Percentiles rank a stretch among this genome's conserved stretches.
phyloP scores from a whole-genome alignment of 1,140 invertebrate genomes.

The Cepaea nemoralis region DNA sequence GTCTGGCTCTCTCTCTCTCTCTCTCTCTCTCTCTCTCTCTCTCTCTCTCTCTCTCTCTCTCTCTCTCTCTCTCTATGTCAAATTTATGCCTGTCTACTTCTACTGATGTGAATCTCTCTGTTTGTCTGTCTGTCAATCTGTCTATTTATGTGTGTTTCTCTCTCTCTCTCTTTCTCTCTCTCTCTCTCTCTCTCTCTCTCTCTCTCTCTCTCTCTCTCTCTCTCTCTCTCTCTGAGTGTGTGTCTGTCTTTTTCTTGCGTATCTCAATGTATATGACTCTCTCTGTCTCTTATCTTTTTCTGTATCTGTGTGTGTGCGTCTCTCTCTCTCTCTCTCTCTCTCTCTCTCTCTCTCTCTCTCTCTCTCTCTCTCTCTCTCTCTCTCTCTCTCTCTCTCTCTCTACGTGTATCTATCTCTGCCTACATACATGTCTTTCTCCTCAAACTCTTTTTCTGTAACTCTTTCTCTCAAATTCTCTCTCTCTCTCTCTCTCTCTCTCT shows the following conservation, averaged over 20 bases:
- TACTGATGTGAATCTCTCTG: no score
- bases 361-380: slow-evolving; percentile 43
- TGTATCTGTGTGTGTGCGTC: no score
- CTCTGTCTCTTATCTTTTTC: slow-evolving; percentile 37
- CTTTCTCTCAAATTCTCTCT: not conserved
- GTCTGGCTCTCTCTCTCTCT: no score
- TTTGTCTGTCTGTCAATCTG: not conserved
- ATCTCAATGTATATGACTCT: not conserved
- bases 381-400: slow-evolving; percentile 42
- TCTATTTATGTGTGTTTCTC: slow-evolving; percentile 18
- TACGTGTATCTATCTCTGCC: not conserved
- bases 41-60: no score
- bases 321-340: slow-evolving; percentile 39
- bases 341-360: slow-evolving; percentile 29
- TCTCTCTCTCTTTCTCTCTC: slow-evolving; percentile 2
- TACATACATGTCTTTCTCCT: no score
- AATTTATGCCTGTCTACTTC: no score
- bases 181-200: slow-evolving; percentile 21
- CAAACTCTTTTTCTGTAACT: not conserved
- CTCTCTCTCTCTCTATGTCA: no score
- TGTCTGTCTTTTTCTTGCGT: no score
- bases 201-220: not conserved
- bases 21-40: slow-evolving; percentile 10
- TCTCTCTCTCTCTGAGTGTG: no score
- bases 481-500: slow-evolving; percentile 41